Evolutionary conservation across 35 echinoderm and acorn worm species (phyloP).

Genomic region (Hemicentrotus pulcherrimus): DNA sequence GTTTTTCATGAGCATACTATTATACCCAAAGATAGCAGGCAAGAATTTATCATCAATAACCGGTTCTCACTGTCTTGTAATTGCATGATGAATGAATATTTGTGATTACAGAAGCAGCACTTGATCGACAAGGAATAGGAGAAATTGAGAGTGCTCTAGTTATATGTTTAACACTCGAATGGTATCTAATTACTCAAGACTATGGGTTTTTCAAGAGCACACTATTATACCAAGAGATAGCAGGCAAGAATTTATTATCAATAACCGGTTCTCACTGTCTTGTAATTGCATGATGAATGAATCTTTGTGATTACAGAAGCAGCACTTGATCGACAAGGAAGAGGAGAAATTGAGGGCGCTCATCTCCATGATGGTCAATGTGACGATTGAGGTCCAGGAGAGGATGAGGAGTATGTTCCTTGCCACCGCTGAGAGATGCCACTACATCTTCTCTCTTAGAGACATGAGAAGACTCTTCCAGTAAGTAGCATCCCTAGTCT

Average conservation of each 20-base stretch:
- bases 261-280: too few species aligned
- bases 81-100: neutral
- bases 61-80: too few species aligned
- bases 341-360: constrained; percentile 83
- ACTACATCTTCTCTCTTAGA: constrained; percentile 91
- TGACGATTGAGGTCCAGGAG: constrained; percentile 93
- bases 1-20: too few species aligned
- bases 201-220: too few species aligned
- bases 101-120: constrained; percentile 53
- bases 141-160: constrained; percentile 57
- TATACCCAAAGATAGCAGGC: too few species aligned
- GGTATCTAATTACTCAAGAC: too few species aligned
- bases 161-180: too few species aligned
- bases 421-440: constrained; percentile 90
- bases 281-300: neutral
- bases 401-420: constrained; percentile 95
- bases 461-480: constrained; percentile 89
- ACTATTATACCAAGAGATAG: too few species aligned
- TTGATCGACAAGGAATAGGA: constrained; percentile 88
- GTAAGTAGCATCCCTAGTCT: constrained; percentile 34
- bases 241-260: too few species aligned
- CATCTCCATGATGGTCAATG: constrained; percentile 92
- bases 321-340: constrained; percentile 82
- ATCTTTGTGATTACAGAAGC: constrained; percentile 43
- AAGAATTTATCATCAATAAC: too few species aligned